Evolutionary conservation across 1,140 invertebrate genomes (phyloP).

Genomic region (Papilio helenus): DNA sequence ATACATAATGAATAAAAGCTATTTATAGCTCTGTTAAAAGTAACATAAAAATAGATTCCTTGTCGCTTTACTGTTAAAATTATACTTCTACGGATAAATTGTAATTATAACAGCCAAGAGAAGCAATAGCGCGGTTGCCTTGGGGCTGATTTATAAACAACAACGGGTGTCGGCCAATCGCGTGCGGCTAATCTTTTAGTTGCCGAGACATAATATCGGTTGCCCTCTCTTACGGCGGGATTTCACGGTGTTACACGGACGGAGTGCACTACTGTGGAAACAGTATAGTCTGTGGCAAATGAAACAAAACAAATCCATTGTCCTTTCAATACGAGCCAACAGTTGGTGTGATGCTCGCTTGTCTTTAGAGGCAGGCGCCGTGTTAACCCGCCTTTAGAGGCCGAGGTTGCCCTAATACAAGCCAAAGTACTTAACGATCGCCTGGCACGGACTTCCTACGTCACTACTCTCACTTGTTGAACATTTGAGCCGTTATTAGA

Average conservation of each 20-base stretch:
- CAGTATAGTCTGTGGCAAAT: background rate
- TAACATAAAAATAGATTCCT: background rate
- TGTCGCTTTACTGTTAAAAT: too few species aligned
- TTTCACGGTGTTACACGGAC: background rate
- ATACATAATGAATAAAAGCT: background rate
- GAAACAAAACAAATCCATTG: too few species aligned
- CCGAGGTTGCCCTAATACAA: slow-evolving; percentile 22
- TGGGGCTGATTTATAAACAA: background rate
- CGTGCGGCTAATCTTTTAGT: slow-evolving; percentile 36
- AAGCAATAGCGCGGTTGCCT: background rate
- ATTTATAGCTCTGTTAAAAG: background rate
- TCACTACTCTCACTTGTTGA: slow-evolving; percentile 7
- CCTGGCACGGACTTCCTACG: slow-evolving; percentile 2
- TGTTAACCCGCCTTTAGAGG: slow-evolving; percentile 9
- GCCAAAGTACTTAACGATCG: background rate
- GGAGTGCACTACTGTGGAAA: background rate
- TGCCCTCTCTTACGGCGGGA: background rate
- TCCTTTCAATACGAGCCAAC: background rate
- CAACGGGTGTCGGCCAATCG: slow-evolving; percentile 17
- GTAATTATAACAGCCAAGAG: background rate
- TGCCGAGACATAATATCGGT: background rate
- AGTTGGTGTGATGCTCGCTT: too few species aligned
- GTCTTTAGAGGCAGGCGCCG: background rate
- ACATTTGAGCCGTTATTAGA: background rate
- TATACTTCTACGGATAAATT: background rate